Evolutionary conservation across 2,888 invertebrate species (phyloP).

Genomic region (Noctua janthe): DNA sequence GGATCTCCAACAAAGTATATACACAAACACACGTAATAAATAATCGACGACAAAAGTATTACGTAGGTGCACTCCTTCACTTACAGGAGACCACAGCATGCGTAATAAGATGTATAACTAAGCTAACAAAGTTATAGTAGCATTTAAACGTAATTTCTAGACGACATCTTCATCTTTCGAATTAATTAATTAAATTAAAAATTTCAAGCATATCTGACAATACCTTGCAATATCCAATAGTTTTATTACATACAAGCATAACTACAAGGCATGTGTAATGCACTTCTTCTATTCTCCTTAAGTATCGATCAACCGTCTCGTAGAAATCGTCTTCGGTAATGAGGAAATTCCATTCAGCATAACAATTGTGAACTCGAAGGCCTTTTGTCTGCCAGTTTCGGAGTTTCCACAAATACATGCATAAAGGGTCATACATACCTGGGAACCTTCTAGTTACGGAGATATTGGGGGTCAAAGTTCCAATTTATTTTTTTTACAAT

Average conservation of each 20-base stretch:
- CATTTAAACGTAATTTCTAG: neutral
- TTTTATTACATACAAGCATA: neutral
- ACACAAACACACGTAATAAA: no score
- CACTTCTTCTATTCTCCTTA: neutral
- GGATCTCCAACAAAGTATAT: no score
- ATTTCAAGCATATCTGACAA: neutral
- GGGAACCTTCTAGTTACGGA: no score
- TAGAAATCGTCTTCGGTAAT: neutral
- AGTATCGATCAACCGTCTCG: neutral
- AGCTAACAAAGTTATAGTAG: no score
- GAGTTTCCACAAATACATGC: neutral
- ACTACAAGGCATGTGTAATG: neutral
- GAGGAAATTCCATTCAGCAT: neutral
- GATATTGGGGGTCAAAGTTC: no score
- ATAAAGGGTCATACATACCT: no score
- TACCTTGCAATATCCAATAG: neutral
- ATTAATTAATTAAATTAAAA: neutral
- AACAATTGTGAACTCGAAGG: neutral
- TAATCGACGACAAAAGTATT: no score
- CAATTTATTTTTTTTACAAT: no score
- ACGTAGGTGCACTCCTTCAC: no score
- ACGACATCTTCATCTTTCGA: no score
- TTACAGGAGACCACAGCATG: no score
- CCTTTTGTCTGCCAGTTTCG: neutral
- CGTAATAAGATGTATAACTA: no score